Conservation (phyloP, 2,113 vertebrate genomes). For the Dascyllus trimaculatus region DNA sequence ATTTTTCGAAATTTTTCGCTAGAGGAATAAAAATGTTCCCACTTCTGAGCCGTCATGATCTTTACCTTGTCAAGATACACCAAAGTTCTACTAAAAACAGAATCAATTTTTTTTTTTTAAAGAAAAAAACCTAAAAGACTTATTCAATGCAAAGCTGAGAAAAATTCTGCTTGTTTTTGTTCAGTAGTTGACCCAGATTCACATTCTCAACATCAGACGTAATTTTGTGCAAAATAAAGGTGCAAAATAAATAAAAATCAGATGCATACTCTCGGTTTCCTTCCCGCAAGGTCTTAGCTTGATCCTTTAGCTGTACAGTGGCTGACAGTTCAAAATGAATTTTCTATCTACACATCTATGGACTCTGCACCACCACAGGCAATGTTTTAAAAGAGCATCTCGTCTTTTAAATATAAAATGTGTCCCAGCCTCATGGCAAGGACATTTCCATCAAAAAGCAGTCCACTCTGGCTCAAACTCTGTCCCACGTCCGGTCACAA, state of each 20-base stretch:
- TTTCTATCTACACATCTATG: conserved; percentile 60
- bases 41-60: conserved; percentile 24
- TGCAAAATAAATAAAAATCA: conserved; percentile 76
- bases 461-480: conserved; percentile 55
- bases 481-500: conserved; percentile 32
- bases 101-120: not conserved
- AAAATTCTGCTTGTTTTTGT: conserved; percentile 26
- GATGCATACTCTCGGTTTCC: conserved; percentile 38
- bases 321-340: conserved; percentile 50
- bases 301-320: conserved; percentile 43
- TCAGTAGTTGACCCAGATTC: conserved; percentile 66
- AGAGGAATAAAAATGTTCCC: conserved; percentile 25
- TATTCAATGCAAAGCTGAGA: conserved; percentile 34
- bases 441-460: conserved; percentile 64
- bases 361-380: conserved; percentile 56
- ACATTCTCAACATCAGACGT: conserved; percentile 55
- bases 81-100: conserved; percentile 34
- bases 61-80: conserved; percentile 40
- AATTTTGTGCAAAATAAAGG: conserved; percentile 67
- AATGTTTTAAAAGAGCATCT: conserved; percentile 59
- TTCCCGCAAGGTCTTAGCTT: conserved; percentile 38
- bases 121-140: conserved; percentile 18
- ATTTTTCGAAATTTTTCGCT: not conserved
- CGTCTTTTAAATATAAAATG: conserved; percentile 66
- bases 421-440: conserved; percentile 44